These are phyloP conservation scores for Fulica atra DNA, from an alignment of 2,113 vertebrate genomes.

Conservation along the genomic window DNA sequence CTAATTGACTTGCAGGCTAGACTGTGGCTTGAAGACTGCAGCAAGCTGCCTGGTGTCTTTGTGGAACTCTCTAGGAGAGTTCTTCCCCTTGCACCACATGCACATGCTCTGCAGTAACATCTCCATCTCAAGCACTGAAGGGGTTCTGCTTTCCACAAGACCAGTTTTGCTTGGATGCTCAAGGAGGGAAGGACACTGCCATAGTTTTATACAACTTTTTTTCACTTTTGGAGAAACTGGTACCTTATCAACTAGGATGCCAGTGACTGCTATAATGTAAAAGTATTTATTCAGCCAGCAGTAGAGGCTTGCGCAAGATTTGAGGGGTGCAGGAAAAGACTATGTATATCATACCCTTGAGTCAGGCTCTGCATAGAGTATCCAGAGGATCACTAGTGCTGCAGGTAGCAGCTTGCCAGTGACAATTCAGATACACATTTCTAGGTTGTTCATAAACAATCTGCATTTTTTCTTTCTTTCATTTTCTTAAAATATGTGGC, in stretches of 20 bases:
- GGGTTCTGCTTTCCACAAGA: background rate
- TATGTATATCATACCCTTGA: background rate
- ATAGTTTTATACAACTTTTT: background rate
- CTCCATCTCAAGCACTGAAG: accelerated
- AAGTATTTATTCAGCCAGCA: background rate
- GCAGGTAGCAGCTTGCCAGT: background rate
- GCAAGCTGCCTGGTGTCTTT: background rate
- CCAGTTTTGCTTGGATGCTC: background rate
- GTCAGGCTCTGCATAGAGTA: background rate
- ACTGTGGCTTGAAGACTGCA: background rate
- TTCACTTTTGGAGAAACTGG: background rate
- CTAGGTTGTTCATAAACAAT: background rate
- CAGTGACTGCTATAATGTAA: background rate
- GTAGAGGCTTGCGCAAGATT: background rate
- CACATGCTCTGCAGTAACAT: background rate
- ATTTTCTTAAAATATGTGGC: background rate
- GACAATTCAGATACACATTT: background rate
- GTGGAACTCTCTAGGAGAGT: background rate
- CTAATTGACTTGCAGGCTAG: background rate
- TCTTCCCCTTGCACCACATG: background rate
- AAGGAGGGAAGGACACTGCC: background rate
- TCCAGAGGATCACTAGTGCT: background rate
- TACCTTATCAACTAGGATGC: background rate
- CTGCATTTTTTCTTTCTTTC: background rate
- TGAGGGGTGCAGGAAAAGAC: background rate